phyloP scores from a whole-genome alignment of 2,888 invertebrate genomes.

The Hemithea aestivaria region DNA sequence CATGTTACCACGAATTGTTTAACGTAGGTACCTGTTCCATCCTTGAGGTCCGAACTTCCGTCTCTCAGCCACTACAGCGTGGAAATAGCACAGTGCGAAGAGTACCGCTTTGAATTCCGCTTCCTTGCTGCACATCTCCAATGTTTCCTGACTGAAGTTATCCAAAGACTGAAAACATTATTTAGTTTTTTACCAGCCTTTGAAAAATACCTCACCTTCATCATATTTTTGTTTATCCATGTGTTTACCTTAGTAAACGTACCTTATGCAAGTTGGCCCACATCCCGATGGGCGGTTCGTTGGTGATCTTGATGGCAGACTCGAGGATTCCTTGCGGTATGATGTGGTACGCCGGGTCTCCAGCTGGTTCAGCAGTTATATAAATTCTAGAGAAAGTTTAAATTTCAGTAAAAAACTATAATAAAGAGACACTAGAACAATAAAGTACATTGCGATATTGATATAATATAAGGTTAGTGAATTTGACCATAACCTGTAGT shows the following conservation, averaged over 20 bases:
- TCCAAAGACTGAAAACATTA: conserved; percentile 81
- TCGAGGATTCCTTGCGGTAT: conserved; percentile 93
- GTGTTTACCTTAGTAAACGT: conserved; percentile 6
- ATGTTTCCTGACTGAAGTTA: conserved; percentile 94
- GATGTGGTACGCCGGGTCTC: conserved; percentile 82
- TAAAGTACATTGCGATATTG: too few species aligned
- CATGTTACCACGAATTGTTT: too few species aligned
- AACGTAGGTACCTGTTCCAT: conserved; percentile 90
- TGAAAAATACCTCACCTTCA: too few species aligned
- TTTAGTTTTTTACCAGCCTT: too few species aligned
- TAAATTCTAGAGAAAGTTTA: conserved; percentile 79
- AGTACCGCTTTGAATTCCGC: conserved; percentile 94
- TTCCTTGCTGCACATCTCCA: conserved; percentile 96
- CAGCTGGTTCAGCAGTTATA: conserved; percentile 92
- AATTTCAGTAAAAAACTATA: conserved; percentile 37
- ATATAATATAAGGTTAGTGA: too few species aligned
- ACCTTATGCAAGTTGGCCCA: conserved; percentile 94
- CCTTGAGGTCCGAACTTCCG: conserved; percentile 97
- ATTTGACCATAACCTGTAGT: conserved; percentile 70
- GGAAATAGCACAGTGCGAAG: conserved; percentile 95
- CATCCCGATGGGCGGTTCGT: conserved; percentile 97
- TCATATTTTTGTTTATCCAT: too few species aligned
- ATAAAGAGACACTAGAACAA: neutral
- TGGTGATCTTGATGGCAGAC: conserved; percentile 96
- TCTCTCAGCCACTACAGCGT: conserved; percentile 95